Percentiles rank a stretch among this genome's conserved stretches.
Conservation (phyloP, 2,797 vertebrate genomes). For the Coranthus polyacanthus region DNA sequence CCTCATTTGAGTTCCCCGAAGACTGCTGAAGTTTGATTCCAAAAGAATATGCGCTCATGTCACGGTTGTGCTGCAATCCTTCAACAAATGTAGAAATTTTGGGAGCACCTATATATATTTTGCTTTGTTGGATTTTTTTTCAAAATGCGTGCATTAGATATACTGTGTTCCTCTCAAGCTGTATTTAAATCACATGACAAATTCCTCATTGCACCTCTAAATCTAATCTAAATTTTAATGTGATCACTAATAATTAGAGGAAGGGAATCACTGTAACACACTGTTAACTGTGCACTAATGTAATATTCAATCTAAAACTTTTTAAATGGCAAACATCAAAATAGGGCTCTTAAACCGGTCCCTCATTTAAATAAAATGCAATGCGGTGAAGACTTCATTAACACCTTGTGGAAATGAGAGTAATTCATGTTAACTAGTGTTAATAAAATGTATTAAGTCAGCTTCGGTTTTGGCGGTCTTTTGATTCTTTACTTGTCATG, state of each 20-base stretch:
- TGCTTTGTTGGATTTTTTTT: not conserved
- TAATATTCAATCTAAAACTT: constrained; percentile 1
- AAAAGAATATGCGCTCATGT: constrained; percentile 1
- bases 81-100: constrained; percentile 1
- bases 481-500: constrained; percentile 49
- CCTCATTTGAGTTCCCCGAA: not conserved
- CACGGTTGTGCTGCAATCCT: too few species aligned
- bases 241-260: constrained; percentile 39
- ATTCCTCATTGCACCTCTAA: constrained; percentile 24
- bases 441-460: constrained; percentile 12
- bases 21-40: constrained; percentile 9
- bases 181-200: constrained; percentile 1
- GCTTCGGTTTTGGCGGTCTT: constrained; percentile 26
- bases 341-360: not conserved
- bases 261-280: constrained; percentile 54
- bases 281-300: constrained; percentile 15
- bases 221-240: constrained; percentile 25
- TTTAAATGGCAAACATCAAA: not conserved
- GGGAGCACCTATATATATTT: not conserved
- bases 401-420: constrained; percentile 9
- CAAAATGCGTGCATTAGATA: too few species aligned
- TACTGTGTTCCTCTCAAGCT: constrained; percentile 13
- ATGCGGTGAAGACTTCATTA: constrained; percentile 8
- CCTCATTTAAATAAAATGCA: constrained; percentile 20
- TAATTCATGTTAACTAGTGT: constrained; percentile 2